These are phyloP conservation scores for Euglossa dilemma DNA, from an alignment of 1,140 invertebrate species.

Conservation along the genomic window DNA sequence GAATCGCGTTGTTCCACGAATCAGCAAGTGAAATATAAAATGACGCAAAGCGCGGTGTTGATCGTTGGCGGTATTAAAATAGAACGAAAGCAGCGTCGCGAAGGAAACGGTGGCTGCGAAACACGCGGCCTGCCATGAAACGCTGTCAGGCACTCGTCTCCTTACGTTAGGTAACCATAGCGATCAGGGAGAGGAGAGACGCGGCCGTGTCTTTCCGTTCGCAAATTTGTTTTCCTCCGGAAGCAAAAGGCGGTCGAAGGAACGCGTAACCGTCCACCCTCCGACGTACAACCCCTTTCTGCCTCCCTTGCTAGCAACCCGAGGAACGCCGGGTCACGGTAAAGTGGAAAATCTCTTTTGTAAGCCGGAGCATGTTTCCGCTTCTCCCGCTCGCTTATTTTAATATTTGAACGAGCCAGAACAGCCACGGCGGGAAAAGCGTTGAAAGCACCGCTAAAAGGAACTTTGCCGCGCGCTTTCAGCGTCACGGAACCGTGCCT, in stretches of 20 bases:
- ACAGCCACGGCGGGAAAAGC: conserved; percentile 64
- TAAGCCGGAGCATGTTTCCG: conserved; percentile 74
- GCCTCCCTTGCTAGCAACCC: not conserved
- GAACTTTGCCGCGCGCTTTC: conserved; percentile 63
- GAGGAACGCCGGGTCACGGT: conserved; percentile 37
- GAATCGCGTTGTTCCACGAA: conserved; percentile 22
- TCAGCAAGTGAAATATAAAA: conserved; percentile 39
- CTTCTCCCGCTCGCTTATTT: conserved; percentile 72
- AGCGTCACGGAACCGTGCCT: conserved; percentile 21
- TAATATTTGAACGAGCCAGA: conserved; percentile 73
- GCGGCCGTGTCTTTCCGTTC: conserved; percentile 33
- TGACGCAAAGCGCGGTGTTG: conserved; percentile 38
- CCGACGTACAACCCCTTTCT: conserved; percentile 28
- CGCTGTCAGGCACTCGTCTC: no score
- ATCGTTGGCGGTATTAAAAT: conserved; percentile 34
- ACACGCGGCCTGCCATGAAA: not conserved
- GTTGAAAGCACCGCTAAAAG: conserved; percentile 74
- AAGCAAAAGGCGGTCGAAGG: conserved; percentile 26
- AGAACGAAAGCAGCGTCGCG: not conserved
- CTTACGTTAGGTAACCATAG: no score
- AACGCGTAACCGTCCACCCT: conserved; percentile 14
- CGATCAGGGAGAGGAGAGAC: no score
- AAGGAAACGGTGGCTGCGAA: not conserved
- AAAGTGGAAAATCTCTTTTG: conserved; percentile 79
- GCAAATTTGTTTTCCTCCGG: conserved; percentile 52